Percentiles rank a stretch among this genome's conserved stretches.
These are phyloP conservation scores for Acromyrmex echinatior DNA, from an alignment of 1,140 invertebrate genomes.

Conservation along the genomic window DNA sequence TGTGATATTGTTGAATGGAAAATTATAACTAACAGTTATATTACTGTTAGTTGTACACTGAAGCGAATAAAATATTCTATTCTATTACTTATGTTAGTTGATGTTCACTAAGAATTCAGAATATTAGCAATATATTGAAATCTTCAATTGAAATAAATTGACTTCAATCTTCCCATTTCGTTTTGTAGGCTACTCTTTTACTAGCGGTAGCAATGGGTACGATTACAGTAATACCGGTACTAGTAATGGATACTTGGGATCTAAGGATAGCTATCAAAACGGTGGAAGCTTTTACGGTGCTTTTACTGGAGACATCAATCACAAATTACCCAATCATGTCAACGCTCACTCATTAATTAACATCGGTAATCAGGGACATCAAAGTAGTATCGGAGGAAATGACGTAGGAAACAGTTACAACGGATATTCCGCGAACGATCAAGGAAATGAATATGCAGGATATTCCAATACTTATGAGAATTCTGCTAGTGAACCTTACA, in stretches of 20 bases:
- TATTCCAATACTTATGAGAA: constrained; percentile 50
- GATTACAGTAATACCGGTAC: constrained; percentile 60
- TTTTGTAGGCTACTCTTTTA: constrained; percentile 56
- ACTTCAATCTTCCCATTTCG: neutral
- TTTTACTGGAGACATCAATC: constrained; percentile 15
- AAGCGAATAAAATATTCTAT: too few species aligned
- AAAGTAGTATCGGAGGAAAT: constrained; percentile 40
- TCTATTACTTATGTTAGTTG: too few species aligned
- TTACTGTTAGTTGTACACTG: too few species aligned
- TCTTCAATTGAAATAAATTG: neutral
- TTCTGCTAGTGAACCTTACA: constrained; percentile 41
- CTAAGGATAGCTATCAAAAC: constrained; percentile 62
- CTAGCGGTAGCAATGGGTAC: constrained; percentile 57
- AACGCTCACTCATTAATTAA: constrained; percentile 17
- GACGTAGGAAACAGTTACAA: constrained; percentile 55
- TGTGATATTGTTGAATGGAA: too few species aligned
- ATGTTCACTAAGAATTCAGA: neutral
- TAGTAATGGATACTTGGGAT: constrained; percentile 55
- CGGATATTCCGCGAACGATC: constrained; percentile 61
- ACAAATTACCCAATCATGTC: constrained; percentile 38
- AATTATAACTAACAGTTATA: too few species aligned
- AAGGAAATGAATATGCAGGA: constrained; percentile 24
- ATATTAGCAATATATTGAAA: constrained; percentile 16
- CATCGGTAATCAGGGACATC: constrained; percentile 37
- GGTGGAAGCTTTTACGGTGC: constrained; percentile 42